Base-by-base conservation (phyloP, 1,140 invertebrate genomes). In the Phenacoccus solenopsis region DNA sequence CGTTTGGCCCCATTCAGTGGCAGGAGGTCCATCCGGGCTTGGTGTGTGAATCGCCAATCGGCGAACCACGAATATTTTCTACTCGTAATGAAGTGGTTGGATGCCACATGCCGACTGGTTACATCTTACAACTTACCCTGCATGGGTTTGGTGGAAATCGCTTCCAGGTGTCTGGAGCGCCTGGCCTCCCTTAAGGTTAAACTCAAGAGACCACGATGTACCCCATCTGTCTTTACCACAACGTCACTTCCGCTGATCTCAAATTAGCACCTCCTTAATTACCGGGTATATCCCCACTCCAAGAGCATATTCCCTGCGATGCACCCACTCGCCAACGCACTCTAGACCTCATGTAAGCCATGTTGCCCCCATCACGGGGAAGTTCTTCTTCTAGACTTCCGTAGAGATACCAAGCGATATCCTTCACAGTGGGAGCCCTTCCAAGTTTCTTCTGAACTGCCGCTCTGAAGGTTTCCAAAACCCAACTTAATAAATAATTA, bases 121-220 rank as follows among this genome's bases (percentile, higher is more conserved):
- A 68, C 67, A 13, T 72, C 35, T 9, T 30, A 28, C 1, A 69
- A 72, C 30, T 68, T 69, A 1, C 73, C 72, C 21, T 74, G 72
- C 16, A 38, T 59, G 7, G 69, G 38, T n/a, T 49, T 49, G 5
- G 38, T n/a, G 38, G 20, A 2, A 2, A 49, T 10, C 13, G 12
- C 12, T 2, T n/a, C 5, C 3, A 49, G 16, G 38, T 49, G 20
- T 4, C 16, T n/a, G 16, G 38, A 3, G 38, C 38, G 38, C 38
- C 38, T 5, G 20, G 38, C 4, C 38, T 49, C 38, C 20, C 38
- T 5, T n/a, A 49, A n/a, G 38, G 13, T 49, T 16, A 2, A 49
- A 16, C 38, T 49, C 5, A 49, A n/a, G 3, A 49, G 38, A 5
- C 38, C 38, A 3, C 38, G 13, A 16, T 49, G 38, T n/a, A n/a